Base-by-base conservation (phyloP, 2,113 vertebrate genomes). In the Heterotis niloticus region DNA sequence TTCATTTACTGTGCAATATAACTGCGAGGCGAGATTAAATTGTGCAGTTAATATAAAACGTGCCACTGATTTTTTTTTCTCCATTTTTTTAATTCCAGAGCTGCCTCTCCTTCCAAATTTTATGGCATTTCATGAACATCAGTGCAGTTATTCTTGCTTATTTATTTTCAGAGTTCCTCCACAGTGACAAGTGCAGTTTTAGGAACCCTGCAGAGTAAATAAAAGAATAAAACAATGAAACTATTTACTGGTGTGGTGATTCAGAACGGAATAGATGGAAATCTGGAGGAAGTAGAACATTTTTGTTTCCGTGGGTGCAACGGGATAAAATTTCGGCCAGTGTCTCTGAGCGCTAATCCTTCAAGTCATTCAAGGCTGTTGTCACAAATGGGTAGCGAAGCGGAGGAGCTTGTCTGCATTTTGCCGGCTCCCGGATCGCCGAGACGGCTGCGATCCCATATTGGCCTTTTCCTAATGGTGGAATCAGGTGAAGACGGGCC, bases 391-490 rank as follows among this genome's bases (percentile, higher is more conserved):
- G 20, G 54, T 13, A 5, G 14, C 12, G 23, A 54, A 73, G 20
- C 24, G 10, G 17, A 56, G 17, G 20, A 24, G 11, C 23, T 77
- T 28, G 11, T 44, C 7, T 44, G 34, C 34, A 44, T 44, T 44
- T 44, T 44, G 13, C 23, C 71, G 34, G 70, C 23, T 64, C 34
- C 18, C 16, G 54, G 29, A 73, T 17, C 16, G 59, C 9, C 4
- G 60, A 76, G 57, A 66, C 76, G 66, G 76, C 57, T 80, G 72
- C 18, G 16, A 11, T 23, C 26, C 71, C 78, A 80, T 80, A 59
- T 75, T 80, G 70, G 75, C 64, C 44, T 44, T 13, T 66, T n/a
- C n/a, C 70, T 26, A 80, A 67, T 67, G 52, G 67, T 7, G 26
- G 20, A 24, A 59, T 69, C 64, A 80, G 64, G 72, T 80, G 71